These are phyloP conservation scores for Cherax destructor DNA, from an alignment of 1,140 invertebrate genomes.

Conservation along the genomic window DNA sequence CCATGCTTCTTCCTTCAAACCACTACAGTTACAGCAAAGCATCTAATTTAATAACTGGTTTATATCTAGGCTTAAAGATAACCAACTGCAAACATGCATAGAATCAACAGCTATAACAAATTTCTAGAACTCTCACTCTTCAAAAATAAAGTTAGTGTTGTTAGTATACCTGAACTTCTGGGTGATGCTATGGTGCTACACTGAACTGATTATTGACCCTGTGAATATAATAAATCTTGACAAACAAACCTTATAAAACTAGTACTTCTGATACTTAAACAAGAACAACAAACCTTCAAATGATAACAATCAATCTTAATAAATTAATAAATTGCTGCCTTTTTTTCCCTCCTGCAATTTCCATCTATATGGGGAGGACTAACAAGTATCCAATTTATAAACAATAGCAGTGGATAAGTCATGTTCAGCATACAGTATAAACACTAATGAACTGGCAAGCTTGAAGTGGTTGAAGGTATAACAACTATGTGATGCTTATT, in stretches of 20 bases:
- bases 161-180: constrained; percentile 65
- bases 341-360: too few species aligned
- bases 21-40: constrained; percentile 44
- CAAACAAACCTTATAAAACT: constrained; percentile 5
- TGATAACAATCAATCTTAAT: neutral
- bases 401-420: too few species aligned
- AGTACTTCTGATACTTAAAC: neutral
- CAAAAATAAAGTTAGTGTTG: constrained; percentile 38
- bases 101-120: constrained; percentile 39
- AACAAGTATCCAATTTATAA: too few species aligned
- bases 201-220: constrained; percentile 70
- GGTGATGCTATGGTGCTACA: constrained; percentile 67
- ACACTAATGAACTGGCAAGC: too few species aligned
- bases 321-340: neutral
- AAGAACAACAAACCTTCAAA: constrained; percentile 69
- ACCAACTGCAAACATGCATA: constrained; percentile 56
- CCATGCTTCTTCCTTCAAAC: constrained; percentile 52
- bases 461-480: too few species aligned
- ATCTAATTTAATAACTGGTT: constrained; percentile 32
- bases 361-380: too few species aligned
- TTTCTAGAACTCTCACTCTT: constrained; percentile 30
- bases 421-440: too few species aligned
- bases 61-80: constrained; percentile 38
- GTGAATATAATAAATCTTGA: constrained; percentile 56
- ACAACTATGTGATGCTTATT: too few species aligned